Percentiles rank a stretch among this genome's conserved stretches.
Evolutionary conservation across 2,888 invertebrate genomes (phyloP).

Genomic region (Drosophila putrida): DNA sequence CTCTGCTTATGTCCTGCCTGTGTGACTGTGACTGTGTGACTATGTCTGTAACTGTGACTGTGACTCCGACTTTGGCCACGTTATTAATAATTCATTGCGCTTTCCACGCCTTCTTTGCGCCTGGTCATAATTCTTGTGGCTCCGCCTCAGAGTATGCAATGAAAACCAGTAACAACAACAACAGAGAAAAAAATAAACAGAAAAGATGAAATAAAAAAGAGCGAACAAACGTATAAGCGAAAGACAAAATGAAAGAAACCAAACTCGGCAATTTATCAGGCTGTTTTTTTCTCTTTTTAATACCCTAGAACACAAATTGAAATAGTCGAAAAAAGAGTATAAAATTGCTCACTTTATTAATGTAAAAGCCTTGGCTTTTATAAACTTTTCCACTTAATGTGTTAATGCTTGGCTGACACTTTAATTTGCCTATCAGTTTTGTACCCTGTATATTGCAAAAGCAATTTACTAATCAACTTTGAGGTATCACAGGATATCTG

Average conservation of each 20-base stretch:
- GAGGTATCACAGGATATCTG: slow-evolving; percentile 7
- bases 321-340: not conserved
- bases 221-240: not conserved
- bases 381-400: too few species aligned
- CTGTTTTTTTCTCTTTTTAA: not conserved
- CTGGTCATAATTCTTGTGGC: slow-evolving; percentile 68
- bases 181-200: slow-evolving; percentile 9
- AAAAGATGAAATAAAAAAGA: slow-evolving; percentile 17
- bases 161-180: slow-evolving; percentile 30
- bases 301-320: slow-evolving; percentile 24
- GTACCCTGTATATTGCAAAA: not conserved
- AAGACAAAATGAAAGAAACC: slow-evolving; percentile 24
- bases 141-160: slow-evolving; percentile 65
- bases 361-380: not conserved
- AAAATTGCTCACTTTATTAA: not conserved
- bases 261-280: slow-evolving; percentile 59
- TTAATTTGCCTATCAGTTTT: not conserved
- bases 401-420: too few species aligned
- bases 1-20: too few species aligned
- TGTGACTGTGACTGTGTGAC: not conserved
- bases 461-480: not conserved
- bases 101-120: slow-evolving; percentile 68
- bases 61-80: slow-evolving; percentile 28
- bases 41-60: not conserved
- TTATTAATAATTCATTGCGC: slow-evolving; percentile 79